These are phyloP conservation scores for Autographa pulchrina DNA, from an alignment of 2,888 invertebrate genomes.

Conservation along the genomic window DNA sequence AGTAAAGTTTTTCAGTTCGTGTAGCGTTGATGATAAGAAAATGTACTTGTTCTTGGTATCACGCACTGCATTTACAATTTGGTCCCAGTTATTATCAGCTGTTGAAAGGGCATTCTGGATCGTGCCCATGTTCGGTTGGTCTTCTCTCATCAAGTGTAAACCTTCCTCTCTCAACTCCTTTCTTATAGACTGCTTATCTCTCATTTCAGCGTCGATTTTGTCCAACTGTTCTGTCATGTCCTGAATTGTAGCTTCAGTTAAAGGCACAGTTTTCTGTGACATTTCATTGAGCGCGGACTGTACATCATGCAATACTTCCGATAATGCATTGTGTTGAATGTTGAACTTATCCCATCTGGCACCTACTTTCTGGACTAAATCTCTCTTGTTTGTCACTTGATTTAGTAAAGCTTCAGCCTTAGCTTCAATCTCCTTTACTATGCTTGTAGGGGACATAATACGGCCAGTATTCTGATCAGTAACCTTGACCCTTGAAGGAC, in stretches of 20 bases:
- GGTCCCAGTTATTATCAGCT: constrained; percentile 95
- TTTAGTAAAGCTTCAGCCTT: constrained; percentile 91
- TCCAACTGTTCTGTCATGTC: constrained; percentile 87
- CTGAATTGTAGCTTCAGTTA: constrained; percentile 84
- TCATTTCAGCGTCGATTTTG: constrained; percentile 88
- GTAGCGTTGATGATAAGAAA: constrained; percentile 92
- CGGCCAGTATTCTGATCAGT: constrained; percentile 92
- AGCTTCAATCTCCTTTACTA: constrained; percentile 93
- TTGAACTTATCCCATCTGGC: constrained; percentile 95
- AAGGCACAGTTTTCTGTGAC: constrained; percentile 84
- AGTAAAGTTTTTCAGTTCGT: constrained; percentile 93
- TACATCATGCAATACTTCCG: constrained; percentile 90
- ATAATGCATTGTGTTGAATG: constrained; percentile 92
- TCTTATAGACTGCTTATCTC: constrained; percentile 90
- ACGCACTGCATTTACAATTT: constrained; percentile 92
- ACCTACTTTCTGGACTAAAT: constrained; percentile 92
- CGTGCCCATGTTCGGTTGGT: constrained; percentile 93
- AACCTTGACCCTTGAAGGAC: constrained; percentile 91
- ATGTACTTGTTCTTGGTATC: constrained; percentile 93
- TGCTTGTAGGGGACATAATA: constrained; percentile 92
- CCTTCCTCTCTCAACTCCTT: constrained; percentile 94
- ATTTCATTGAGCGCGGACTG: constrained; percentile 89
- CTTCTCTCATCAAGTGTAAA: constrained; percentile 93
- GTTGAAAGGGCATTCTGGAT: constrained; percentile 94
- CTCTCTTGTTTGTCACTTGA: constrained; percentile 91